Evolutionary conservation across 2,113 vertebrate species (phyloP).

Genomic region (Petroica traversi): DNA sequence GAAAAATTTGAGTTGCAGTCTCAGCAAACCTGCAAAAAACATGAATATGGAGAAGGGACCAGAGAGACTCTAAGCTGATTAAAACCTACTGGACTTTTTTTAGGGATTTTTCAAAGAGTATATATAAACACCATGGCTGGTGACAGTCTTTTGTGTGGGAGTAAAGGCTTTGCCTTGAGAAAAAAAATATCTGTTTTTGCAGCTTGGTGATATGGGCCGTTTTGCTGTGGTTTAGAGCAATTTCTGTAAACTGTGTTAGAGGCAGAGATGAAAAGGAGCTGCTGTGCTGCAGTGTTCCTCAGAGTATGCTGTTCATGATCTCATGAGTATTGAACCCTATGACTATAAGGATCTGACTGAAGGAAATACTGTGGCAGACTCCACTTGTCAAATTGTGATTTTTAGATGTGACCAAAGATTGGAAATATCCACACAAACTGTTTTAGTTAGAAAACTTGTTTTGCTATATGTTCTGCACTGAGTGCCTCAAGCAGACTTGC

Average conservation of each 20-base stretch:
- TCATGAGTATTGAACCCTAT: neutral
- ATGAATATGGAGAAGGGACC: neutral
- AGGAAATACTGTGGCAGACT: neutral
- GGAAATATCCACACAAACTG: neutral
- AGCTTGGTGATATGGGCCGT: neutral
- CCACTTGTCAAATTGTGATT: neutral
- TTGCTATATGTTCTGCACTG: neutral
- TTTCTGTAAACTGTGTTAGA: neutral
- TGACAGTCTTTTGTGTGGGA: neutral
- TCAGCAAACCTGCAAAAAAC: neutral
- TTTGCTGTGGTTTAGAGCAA: neutral
- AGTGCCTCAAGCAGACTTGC: neutral
- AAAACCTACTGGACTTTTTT: neutral
- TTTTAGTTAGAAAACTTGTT: neutral
- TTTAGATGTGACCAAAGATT: neutral
- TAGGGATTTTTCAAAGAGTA: neutral
- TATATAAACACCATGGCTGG: neutral
- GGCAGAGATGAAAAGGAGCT: neutral
- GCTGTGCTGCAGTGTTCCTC: neutral
- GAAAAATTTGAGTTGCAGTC: neutral
- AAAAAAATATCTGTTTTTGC: neutral
- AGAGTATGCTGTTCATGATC: neutral
- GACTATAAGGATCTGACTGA: neutral
- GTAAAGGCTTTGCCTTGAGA: neutral
- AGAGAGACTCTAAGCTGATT: neutral